Conservation (phyloP, 2,797 vertebrate species). For the Danio albolineatus region DNA sequence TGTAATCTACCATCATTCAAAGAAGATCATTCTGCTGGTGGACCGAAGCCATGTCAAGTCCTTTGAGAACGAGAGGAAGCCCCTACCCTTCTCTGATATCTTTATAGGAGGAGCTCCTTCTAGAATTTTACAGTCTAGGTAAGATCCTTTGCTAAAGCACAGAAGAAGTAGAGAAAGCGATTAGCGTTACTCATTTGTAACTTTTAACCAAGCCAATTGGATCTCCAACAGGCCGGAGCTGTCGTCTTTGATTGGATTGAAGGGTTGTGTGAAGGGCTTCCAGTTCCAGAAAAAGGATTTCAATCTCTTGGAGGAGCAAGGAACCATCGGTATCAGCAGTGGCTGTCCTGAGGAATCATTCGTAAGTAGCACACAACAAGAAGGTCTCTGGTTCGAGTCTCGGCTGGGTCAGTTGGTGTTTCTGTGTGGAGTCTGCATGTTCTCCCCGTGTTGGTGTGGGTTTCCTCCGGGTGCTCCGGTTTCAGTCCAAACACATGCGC, state of each 20-base stretch:
- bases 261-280: slow-evolving; percentile 97
- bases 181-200: background rate
- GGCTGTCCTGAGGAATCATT: slow-evolving; percentile 96
- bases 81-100: slow-evolving; percentile 92
- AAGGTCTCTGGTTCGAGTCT: too few relatives aligned
- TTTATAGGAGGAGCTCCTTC: slow-evolving; percentile 93
- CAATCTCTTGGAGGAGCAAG: slow-evolving; percentile 92
- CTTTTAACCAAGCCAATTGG: background rate
- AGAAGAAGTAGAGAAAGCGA: background rate
- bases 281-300: slow-evolving; percentile 99
- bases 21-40: slow-evolving; percentile 95
- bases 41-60: slow-evolving; percentile 93
- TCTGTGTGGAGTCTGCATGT: too few relatives aligned
- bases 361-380: slow-evolving; percentile 81
- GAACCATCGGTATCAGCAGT: slow-evolving; percentile 94
- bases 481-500: too few relatives aligned
- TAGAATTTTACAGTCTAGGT: slow-evolving; percentile 86
- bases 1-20: slow-evolving; percentile 96
- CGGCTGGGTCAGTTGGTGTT: too few relatives aligned
- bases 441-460: too few relatives aligned
- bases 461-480: too few relatives aligned
- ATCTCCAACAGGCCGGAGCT: slow-evolving; percentile 79
- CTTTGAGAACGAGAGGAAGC: slow-evolving; percentile 90
- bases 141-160: slow-evolving; percentile 34
- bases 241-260: slow-evolving; percentile 81